These are phyloP conservation scores for Ataeniobius toweri DNA, from an alignment of 2,797 vertebrate species.

Conservation along the genomic window DNA sequence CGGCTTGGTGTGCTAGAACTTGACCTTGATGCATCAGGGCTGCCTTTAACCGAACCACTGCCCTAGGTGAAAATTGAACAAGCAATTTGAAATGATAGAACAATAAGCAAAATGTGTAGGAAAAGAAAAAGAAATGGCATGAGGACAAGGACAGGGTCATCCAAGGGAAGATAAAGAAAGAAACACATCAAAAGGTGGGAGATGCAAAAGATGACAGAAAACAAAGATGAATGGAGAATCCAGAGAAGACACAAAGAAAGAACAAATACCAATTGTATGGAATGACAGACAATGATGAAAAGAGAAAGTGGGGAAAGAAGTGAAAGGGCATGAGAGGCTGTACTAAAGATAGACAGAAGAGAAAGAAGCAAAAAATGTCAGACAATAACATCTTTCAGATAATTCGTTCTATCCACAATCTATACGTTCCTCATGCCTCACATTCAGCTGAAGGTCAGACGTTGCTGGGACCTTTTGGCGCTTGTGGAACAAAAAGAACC, in stretches of 20 bases:
- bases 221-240: constrained; percentile 32
- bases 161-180: constrained; percentile 8
- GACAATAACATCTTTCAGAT: background rate
- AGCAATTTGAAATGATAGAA: constrained; percentile 86
- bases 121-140: constrained; percentile 37
- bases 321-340: constrained; percentile 75
- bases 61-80: constrained; percentile 93
- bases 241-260: constrained; percentile 36
- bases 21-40: constrained; percentile 88
- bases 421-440: background rate
- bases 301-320: constrained; percentile 77
- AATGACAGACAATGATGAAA: constrained; percentile 69
- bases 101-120: constrained; percentile 66
- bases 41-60: constrained; percentile 91
- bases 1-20: constrained; percentile 90
- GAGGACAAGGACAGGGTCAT: constrained; percentile 38
- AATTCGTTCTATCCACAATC: background rate
- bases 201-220: constrained; percentile 1
- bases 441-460: background rate
- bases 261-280: constrained; percentile 21
- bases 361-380: constrained; percentile 7
- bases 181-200: constrained; percentile 42
- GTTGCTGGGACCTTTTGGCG: background rate
- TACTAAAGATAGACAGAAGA: constrained; percentile 57
- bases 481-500: background rate